phyloP scores from a whole-genome alignment of 2,113 vertebrate genomes.

The Pycnonotus jocosus region DNA sequence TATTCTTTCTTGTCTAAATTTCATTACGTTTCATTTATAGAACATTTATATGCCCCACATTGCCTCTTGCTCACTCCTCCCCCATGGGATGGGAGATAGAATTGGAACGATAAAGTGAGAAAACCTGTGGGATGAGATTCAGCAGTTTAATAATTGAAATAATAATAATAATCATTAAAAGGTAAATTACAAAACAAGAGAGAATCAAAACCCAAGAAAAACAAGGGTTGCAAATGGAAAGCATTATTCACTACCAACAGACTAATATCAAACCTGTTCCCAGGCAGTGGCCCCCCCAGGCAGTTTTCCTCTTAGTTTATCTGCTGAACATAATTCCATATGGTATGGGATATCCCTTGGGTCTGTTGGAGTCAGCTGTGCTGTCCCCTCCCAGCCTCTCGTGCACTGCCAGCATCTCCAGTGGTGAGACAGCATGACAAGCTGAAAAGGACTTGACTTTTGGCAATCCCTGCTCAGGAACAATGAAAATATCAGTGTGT shows the following conservation, averaged over 20 bases:
- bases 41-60: neutral
- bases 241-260: neutral
- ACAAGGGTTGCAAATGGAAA: neutral
- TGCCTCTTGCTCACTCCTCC: neutral
- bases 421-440: neutral
- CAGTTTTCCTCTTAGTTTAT: neutral
- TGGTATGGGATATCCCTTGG: neutral
- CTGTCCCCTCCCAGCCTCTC: neutral
- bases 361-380: neutral
- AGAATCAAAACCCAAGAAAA: neutral
- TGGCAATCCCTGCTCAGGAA: neutral
- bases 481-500: neutral
- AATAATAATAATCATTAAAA: fast-evolving
- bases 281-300: neutral
- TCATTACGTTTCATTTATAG: neutral
- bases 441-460: neutral
- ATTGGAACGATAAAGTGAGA: fast-evolving
- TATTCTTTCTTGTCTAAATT: neutral
- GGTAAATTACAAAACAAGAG: neutral
- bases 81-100: neutral
- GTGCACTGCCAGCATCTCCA: neutral
- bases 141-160: neutral
- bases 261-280: neutral
- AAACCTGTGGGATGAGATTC: neutral
- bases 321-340: neutral